Evolutionary conservation across 2,797 vertebrate species (phyloP).

Genomic region (Poeciliopsis presidionis): DNA sequence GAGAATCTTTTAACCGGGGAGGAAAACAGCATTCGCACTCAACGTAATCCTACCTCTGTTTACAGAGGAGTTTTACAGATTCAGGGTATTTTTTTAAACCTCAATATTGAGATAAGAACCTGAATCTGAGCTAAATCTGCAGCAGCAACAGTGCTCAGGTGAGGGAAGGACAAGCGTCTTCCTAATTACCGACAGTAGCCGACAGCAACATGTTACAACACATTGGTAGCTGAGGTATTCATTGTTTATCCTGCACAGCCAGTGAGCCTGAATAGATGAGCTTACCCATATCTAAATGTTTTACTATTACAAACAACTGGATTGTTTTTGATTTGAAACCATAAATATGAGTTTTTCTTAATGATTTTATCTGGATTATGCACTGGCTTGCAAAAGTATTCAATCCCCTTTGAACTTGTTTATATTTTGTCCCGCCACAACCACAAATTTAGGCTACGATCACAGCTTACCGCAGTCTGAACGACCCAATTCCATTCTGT

Average conservation of each 20-base stretch:
- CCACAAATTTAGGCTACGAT: background rate
- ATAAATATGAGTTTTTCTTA: background rate
- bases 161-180: conserved; percentile 39
- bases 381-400: background rate
- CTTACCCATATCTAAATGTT: conserved; percentile 20
- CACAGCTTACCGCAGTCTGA: too few species aligned
- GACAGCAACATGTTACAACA: conserved; percentile 72
- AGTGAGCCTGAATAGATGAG: conserved; percentile 19
- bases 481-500: too few species aligned
- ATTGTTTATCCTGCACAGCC: conserved; percentile 50
- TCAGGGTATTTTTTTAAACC: too few species aligned
- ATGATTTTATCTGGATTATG: background rate
- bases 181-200: conserved; percentile 62
- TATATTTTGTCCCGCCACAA: background rate
- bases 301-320: conserved; percentile 4
- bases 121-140: background rate
- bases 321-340: background rate
- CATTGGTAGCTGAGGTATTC: conserved; percentile 67
- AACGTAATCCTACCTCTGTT: conserved; percentile 8
- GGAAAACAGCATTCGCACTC: background rate
- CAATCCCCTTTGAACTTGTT: background rate
- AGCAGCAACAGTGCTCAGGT: conserved; percentile 16
- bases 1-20: background rate
- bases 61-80: background rate
- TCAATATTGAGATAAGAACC: background rate